A percentile compares a stretch with the other conserved stretches of the same genome.
phyloP scores from a whole-genome alignment of 2,797 vertebrate species.

The Huso huso region DNA sequence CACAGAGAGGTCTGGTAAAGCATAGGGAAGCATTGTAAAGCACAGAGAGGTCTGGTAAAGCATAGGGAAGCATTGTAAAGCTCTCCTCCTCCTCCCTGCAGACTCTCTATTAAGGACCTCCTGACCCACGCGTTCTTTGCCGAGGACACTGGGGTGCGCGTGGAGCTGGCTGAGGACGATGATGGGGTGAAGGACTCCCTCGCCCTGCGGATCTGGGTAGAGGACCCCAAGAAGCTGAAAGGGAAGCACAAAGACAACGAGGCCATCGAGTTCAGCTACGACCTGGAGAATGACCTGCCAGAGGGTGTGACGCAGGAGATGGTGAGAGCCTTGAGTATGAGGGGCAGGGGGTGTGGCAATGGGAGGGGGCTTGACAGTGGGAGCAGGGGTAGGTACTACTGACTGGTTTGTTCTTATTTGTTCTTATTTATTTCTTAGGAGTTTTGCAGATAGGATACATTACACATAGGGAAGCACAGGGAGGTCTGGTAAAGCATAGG shows the following conservation, averaged over 20 bases:
- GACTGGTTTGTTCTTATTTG: too few relatives aligned
- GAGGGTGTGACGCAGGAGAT: slow-evolving; percentile 92
- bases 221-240: slow-evolving; percentile 91
- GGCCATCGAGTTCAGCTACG: slow-evolving; percentile 92
- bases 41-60: too few relatives aligned
- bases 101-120: slow-evolving; percentile 83
- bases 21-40: too few relatives aligned
- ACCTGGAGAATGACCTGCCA: slow-evolving; percentile 80
- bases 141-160: slow-evolving; percentile 88
- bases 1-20: too few relatives aligned
- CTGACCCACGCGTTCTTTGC: slow-evolving; percentile 85
- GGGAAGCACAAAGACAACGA: slow-evolving; percentile 97
- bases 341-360: slow-evolving; percentile 1
- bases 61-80: too few relatives aligned
- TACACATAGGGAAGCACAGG: too few relatives aligned
- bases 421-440: too few relatives aligned
- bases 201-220: slow-evolving; percentile 87
- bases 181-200: slow-evolving; percentile 66
- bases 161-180: slow-evolving; percentile 87
- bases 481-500: too few relatives aligned
- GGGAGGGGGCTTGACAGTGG: too few relatives aligned
- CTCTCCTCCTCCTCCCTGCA: slow-evolving; percentile 31
- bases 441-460: too few relatives aligned
- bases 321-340: slow-evolving; percentile 55
- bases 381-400: too few relatives aligned